A percentile compares a stretch with the other conserved stretches of the same genome.
Conservation (phyloP, 2,888 invertebrate species). For the Lamellibrachia satsuma region DNA sequence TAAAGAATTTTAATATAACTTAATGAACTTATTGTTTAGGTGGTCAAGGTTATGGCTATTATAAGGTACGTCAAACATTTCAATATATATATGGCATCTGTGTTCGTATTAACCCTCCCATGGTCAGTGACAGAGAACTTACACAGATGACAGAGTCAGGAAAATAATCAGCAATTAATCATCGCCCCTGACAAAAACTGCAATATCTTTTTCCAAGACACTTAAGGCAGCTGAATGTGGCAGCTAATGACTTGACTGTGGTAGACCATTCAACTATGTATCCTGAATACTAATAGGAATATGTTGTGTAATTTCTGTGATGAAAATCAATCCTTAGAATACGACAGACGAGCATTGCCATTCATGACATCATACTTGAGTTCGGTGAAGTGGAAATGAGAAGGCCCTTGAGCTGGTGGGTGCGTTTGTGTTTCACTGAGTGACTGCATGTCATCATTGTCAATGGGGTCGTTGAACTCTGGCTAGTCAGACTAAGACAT, state of each 20-base stretch:
- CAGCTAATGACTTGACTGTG: background rate
- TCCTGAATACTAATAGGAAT: background rate
- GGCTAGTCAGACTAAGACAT: background rate
- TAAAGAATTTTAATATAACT: too few relatives aligned
- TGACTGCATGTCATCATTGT: background rate
- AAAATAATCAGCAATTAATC: background rate
- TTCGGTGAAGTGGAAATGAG: constrained; percentile 2
- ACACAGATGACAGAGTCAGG: background rate
- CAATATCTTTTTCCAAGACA: background rate
- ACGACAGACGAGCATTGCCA: background rate
- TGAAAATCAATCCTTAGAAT: background rate
- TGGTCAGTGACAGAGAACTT: background rate
- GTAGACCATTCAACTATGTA: background rate
- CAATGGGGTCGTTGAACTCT: background rate
- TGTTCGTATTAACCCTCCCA: too few relatives aligned
- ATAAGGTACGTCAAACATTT: too few relatives aligned
- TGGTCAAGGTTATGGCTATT: too few relatives aligned
- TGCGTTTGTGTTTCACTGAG: background rate
- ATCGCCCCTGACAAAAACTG: background rate
- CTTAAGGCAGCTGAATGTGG: background rate
- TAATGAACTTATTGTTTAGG: too few relatives aligned
- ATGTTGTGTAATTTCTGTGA: background rate
- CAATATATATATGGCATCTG: too few relatives aligned
- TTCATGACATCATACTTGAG: background rate
- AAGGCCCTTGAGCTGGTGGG: background rate